Conservation (phyloP, 2,113 vertebrate species). For the Nothoprocta pentlandii region DNA sequence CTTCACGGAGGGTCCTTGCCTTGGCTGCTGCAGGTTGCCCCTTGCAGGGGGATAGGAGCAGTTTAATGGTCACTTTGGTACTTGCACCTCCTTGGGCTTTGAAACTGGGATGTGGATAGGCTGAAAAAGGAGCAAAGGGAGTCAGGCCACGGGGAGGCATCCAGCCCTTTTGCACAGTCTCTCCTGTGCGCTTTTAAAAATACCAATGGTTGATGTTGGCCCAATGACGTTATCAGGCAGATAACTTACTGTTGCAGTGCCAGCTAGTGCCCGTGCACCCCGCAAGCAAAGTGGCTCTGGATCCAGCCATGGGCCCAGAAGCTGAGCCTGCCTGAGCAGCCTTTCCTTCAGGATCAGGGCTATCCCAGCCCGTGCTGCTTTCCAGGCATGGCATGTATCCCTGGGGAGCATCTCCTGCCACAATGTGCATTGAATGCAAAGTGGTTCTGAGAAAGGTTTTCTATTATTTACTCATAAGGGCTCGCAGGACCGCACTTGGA, state of each 20-base stretch:
- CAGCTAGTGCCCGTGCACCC: background rate
- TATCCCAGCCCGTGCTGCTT: background rate
- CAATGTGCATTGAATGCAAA: background rate
- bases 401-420: background rate
- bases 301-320: rapidly evolving
- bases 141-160: background rate
- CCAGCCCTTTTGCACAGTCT: background rate
- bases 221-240: background rate
- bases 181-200: background rate
- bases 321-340: background rate
- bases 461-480: background rate
- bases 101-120: background rate
- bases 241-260: background rate
- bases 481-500: background rate
- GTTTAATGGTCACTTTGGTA: background rate
- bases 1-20: background rate
- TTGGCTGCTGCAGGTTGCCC: background rate
- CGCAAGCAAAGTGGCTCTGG: background rate
- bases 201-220: background rate
- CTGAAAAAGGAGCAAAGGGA: background rate
- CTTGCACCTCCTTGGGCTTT: background rate
- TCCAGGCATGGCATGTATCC: background rate
- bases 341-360: background rate
- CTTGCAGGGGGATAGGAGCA: background rate
- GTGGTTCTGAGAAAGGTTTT: background rate